Evolutionary conservation across 2,888 invertebrate genomes (phyloP).

Genomic region (Tipula helvola): DNA sequence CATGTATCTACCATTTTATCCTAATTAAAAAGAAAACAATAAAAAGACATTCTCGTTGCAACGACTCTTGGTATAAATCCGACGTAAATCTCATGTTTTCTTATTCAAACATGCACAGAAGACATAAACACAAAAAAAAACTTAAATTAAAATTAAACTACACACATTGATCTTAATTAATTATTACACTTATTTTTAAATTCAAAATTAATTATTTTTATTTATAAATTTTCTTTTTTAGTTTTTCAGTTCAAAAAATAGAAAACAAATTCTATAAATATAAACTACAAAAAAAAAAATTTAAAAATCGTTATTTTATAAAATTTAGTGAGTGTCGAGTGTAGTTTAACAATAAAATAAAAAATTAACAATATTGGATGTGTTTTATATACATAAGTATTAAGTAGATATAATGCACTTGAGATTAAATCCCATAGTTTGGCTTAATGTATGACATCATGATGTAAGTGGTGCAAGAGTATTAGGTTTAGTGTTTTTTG

Average conservation of each 20-base stretch:
- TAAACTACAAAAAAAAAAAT: neutral
- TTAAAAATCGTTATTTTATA: neutral
- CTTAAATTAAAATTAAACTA: neutral
- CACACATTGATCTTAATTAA: neutral
- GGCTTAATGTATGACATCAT: neutral
- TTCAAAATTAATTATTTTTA: neutral
- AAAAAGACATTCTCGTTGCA: neutral
- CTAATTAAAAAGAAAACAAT: too few relatives aligned
- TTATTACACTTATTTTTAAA: slow-evolving; percentile 4
- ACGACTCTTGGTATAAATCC: neutral
- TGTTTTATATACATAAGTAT: neutral
- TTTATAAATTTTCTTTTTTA: neutral
- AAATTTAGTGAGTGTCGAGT: neutral
- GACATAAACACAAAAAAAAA: neutral
- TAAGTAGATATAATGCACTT: neutral
- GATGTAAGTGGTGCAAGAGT: neutral
- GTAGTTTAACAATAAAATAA: neutral
- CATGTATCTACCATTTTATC: too few relatives aligned
- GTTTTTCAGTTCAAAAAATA: neutral
- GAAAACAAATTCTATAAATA: neutral
- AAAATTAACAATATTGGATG: neutral
- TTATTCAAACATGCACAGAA: neutral
- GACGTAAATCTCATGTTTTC: neutral
- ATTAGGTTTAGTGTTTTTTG: neutral
- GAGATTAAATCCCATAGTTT: neutral